Base-by-base conservation (phyloP, 2,888 invertebrate species). In the Sinodicranocentrus sp. region DNA sequence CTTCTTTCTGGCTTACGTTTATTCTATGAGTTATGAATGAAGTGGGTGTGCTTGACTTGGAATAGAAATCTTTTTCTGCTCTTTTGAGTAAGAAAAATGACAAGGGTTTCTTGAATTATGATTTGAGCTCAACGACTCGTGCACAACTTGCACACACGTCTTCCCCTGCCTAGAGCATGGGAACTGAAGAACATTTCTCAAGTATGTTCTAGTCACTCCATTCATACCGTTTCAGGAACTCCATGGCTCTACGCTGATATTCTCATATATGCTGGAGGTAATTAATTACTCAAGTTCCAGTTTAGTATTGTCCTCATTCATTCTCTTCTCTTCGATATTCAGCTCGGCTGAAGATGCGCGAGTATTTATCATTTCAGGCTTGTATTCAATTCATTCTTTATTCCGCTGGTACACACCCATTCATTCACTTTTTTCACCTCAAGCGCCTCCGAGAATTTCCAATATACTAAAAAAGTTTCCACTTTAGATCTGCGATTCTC, bases 51-150 rank as follows among this genome's bases (percentile, higher is more conserved):
- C 61, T 44, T 73, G 19, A n/a, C 72, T 71, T 54, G 33, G 54
- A 73, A 61, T 19, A 13, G 48, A 63, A 73, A 65, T 65, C 28
- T 65, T 75, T 73, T 75, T 73, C 73, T 75, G 23, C 65, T 33
- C 61, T 52, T 75, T 65, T 75, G 65, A 65, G 23, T 28, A 75
- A 23, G 75, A 75, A 75, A 75, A 75, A 75, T 75, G 75, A 54
- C 65, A 65, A n/a, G 52, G n/a, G 54, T 19, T 52, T 52, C 28
- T 28, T 63, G 75, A 75, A 19, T 75, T 65, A 75, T 75, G 75
- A 65, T 75, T 75, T 63, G 39, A 21, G n/a, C 33, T 33, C 10
- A 72, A 19, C 25, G 59, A 48, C 17, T 19, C 19, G 57, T 23
- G 61, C 19, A 25, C 57, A 21, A 21, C n/a, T 48, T 48, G 48